Evolutionary conservation across 2,797 vertebrate species (phyloP).

Genomic region (Limnodromus scolopaceus): DNA sequence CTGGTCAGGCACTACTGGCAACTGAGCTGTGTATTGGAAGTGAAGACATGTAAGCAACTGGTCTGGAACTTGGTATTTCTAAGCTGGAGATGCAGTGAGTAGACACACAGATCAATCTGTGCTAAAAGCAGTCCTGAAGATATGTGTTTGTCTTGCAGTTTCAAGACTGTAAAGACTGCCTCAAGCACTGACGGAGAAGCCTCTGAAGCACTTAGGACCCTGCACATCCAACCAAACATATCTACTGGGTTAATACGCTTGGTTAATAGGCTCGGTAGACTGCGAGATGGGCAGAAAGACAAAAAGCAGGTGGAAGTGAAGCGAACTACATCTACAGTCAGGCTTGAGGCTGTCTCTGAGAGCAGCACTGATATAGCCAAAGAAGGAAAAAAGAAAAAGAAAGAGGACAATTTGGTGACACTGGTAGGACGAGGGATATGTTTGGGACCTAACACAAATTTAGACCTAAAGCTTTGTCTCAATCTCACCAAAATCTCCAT

Average conservation of each 20-base stretch:
- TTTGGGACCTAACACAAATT: background rate
- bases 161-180: background rate
- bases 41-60: accelerated
- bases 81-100: background rate
- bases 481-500: background rate
- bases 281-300: background rate
- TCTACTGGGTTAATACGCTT: background rate
- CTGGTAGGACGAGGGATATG: background rate
- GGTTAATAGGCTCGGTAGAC: accelerated
- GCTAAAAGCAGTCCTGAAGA: background rate
- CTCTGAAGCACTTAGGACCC: background rate
- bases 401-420: background rate
- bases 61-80: background rate
- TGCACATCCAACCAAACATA: background rate
- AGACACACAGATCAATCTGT: background rate
- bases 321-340: background rate
- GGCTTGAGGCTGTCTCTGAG: background rate
- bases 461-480: background rate
- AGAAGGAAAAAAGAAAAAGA: background rate
- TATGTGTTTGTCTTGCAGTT: background rate
- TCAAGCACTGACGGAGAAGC: background rate
- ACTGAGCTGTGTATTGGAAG: background rate
- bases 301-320: background rate
- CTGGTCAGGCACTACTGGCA: background rate
- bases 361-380: background rate